Base-by-base conservation (phyloP, 2,888 invertebrate genomes). In the Candidula unifasciata region DNA sequence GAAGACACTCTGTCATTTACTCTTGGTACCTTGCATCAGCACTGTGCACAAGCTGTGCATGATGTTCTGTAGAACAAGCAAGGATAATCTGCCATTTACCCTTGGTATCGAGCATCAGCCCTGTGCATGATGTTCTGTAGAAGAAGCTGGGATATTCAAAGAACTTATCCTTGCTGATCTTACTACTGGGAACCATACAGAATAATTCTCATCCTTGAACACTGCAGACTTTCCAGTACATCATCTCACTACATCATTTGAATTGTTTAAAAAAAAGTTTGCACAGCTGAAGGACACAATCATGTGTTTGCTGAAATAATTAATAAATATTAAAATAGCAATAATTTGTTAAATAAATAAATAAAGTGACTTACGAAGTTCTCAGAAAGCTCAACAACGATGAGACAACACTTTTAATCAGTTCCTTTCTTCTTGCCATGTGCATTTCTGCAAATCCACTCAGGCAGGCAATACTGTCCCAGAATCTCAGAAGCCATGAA, bases 401-500 rank as follows among this genome's bases (percentile, higher is more conserved):
- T n/a, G 80, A 64, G 3, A 84, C 21, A 21, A 84, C 35, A 60
- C 24, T 54, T 69, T 80, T 33, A 52, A 84, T 64, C 35, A 80
- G 35, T 37, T 84, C 76, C 35, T 76, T 68, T 30, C 80, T 84
- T 44, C 76, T 79, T 2, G 80, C 64, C 33, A 84, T 10, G 6
- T 80, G 84, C 66, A 84, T 64, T 35, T 80, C 37, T 30, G 80
- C 80, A 80, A 68, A 84, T 30, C 74, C 54, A 16, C 66, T 71
- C 64, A 84, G 68, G 30, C 84, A 84, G 10, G 76, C 76, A 64
- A 84, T 74, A 33, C 80, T 84, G 68, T 84, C 84, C 66, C 74
- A 80, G 68, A 84, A 79, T 76, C 84, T 84, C 76, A 84, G 13
- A 5, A 84, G 76, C 84, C 84, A 84, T 27, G 37, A 57, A 21